A percentile compares a stretch with the other conserved stretches of the same genome.
These are phyloP conservation scores for Gymnothorax reevesii DNA, from an alignment of 2,797 vertebrate species.

Conservation along the genomic window DNA sequence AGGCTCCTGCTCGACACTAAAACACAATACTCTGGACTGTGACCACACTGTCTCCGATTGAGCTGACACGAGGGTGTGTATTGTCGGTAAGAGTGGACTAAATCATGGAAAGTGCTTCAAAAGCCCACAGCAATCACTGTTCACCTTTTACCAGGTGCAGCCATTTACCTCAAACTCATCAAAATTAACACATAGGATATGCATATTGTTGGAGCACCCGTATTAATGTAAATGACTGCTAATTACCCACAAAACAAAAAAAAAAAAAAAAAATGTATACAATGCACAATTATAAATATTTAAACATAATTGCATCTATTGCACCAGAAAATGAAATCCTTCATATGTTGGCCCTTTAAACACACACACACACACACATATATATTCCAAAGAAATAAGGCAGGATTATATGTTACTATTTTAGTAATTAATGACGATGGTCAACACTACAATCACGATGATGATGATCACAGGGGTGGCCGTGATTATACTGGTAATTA, in stretches of 20 bases:
- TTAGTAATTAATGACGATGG: background rate
- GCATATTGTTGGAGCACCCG: too few relatives aligned
- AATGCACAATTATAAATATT: background rate
- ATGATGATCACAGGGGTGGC: background rate
- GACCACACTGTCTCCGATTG: background rate
- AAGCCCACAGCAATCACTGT: background rate
- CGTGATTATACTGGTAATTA: background rate
- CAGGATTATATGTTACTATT: background rate
- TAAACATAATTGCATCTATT: background rate
- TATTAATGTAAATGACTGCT: constrained; percentile 8
- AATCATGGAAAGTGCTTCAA: constrained; percentile 34
- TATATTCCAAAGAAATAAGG: background rate
- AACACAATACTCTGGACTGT: constrained; percentile 47
- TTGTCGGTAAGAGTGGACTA: constrained; percentile 29
- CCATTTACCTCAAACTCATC: background rate
- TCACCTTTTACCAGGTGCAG: background rate
- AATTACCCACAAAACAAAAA: background rate
- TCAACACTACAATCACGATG: background rate
- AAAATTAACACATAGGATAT: background rate
- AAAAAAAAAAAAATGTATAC: background rate
- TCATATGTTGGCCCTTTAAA: background rate
- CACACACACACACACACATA: background rate
- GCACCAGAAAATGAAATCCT: background rate
- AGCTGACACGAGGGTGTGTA: background rate
- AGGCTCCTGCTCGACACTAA: constrained; percentile 33